Conservation (phyloP, 2,888 invertebrate genomes). For the Halictus ligatus region DNA sequence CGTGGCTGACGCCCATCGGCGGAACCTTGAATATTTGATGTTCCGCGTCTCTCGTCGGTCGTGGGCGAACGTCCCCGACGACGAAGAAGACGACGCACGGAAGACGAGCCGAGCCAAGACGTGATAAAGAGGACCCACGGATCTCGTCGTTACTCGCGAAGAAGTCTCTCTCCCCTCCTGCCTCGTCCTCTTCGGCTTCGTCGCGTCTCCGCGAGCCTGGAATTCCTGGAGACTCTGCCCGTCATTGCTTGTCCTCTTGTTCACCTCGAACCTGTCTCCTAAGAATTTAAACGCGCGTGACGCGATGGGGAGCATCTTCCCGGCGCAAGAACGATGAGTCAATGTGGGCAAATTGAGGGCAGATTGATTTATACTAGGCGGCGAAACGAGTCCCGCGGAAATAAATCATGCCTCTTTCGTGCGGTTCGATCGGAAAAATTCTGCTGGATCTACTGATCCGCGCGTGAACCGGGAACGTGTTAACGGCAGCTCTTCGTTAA, state of each 20-base stretch:
- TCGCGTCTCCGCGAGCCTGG: conserved; percentile 50
- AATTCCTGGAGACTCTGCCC: conserved; percentile 30
- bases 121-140: conserved; percentile 51
- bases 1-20: conserved; percentile 74
- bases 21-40: conserved; percentile 76
- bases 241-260: conserved; percentile 59
- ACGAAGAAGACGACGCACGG: conserved; percentile 18
- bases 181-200: neutral
- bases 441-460: neutral
- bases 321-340: neutral
- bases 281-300: conserved; percentile 44
- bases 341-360: neutral
- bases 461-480: neutral
- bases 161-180: neutral
- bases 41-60: conserved; percentile 55
- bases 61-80: conserved; percentile 34
- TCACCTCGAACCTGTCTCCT: conserved; percentile 57
- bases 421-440: neutral
- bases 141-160: conserved; percentile 40
- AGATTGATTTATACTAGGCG: conserved; percentile 5
- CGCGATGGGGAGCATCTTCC: conserved; percentile 14
- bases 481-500: no score
- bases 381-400: neutral
- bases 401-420: neutral
- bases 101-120: conserved; percentile 11